Evolutionary conservation across 2,888 invertebrate species (phyloP).

Genomic region (Tineola bisselliella): DNA sequence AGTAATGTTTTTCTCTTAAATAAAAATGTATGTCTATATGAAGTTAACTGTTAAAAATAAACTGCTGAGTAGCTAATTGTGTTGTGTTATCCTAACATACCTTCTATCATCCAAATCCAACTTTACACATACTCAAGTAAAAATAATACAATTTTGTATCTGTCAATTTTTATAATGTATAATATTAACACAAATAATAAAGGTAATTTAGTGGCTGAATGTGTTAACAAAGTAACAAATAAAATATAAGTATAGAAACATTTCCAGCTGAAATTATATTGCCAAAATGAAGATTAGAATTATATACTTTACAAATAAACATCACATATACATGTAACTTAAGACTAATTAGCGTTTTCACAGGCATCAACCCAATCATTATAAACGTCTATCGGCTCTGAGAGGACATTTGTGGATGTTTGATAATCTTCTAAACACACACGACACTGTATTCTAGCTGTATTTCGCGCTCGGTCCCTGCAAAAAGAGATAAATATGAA

Average conservation of each 20-base stretch:
- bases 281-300: not conserved
- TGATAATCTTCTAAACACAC: constrained; percentile 98
- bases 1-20: not conserved
- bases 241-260: not conserved
- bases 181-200: no score
- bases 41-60: not conserved
- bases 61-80: not conserved
- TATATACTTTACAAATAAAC: not conserved
- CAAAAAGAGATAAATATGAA: constrained; percentile 27
- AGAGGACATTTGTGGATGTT: constrained; percentile 93
- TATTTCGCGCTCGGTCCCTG: constrained; percentile 95
- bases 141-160: no score
- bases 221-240: no score
- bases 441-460: constrained; percentile 93
- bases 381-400: constrained; percentile 98
- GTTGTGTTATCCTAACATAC: no score
- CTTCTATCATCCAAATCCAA: no score
- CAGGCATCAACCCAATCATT: constrained; percentile 99
- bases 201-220: no score
- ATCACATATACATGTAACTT: not conserved
- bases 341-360: constrained; percentile 86
- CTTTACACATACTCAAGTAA: no score
- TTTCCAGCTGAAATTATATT: no score
- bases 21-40: not conserved
- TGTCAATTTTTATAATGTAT: no score